Evolutionary conservation across 2,113 vertebrate genomes (phyloP), one percentile per base, ranked within the genome.

Genomic region (Tupaia chinensis): DNA sequence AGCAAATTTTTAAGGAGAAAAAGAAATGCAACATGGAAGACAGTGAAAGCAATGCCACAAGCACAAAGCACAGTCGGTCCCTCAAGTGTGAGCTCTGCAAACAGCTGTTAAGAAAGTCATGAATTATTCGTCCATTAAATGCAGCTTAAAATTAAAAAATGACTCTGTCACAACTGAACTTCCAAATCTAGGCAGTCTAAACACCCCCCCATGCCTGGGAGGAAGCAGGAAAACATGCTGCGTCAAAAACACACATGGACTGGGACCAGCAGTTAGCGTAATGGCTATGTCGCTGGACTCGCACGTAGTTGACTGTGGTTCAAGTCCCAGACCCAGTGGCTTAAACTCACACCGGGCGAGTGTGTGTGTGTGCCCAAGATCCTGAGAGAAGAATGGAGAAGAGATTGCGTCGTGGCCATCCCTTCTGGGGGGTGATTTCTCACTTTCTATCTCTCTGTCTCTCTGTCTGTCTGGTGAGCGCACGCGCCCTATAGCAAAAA

Each of bases 1-100:
- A 34, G 25, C 68, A 63, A 84, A 89, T 83, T 87, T 90, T 94
- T 83, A 94, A 93, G 14, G 32, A 63, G 60, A 58, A 84, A 32
- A 29, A 74, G 20, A 88, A 87, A 84, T 19, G 58, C 4, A 29
- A 84, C 84, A 13, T 80, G 53, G 22, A 77, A 94, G 12, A 86
- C 5, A n/a, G 20, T 17, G 7, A 66, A 88, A 53, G 53, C 81
- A 9, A 66, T 6, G 72, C 44, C 60, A 5, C 5, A 68, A 90
- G 87, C 25, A 73, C 54, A 74, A 96, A 69, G 17, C 68, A 84
- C 68, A 95, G 44, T 68, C 68, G 72, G 58, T 86, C 9, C 32
- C 22, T 92, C 58, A 53, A 56, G 13, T 34, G 44, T 68, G 54
- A 84, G n/a, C 34, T 83, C 74, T 90, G 60, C 54, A 83, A 81